phyloP scores from a whole-genome alignment of 2,797 vertebrate species.

The Leuciscus waleckii region DNA sequence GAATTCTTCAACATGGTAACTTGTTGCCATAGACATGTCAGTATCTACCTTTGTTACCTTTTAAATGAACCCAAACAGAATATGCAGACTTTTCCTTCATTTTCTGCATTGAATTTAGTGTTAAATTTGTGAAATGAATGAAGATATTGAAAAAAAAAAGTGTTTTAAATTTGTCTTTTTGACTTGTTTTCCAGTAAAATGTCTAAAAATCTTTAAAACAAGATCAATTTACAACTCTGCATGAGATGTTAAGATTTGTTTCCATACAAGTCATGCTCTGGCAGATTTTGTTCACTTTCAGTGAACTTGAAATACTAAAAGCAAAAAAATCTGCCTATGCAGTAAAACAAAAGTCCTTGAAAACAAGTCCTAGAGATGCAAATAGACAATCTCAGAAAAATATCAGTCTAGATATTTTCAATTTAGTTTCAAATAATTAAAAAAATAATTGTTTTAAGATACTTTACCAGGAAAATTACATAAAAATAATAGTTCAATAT shows the following conservation, averaged over 20 bases:
- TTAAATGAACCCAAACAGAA: not conserved
- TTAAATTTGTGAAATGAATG: not conserved
- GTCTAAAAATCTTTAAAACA: not conserved
- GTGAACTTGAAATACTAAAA: not conserved
- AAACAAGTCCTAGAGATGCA: not conserved
- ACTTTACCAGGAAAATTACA: not conserved
- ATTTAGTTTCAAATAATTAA: not conserved
- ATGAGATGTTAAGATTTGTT: not conserved
- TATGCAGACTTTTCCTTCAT: not conserved
- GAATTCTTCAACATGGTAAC: not conserved
- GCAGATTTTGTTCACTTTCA: not conserved
- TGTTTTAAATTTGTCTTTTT: not conserved
- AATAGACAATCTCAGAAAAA: not conserved
- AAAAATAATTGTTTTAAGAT: not conserved
- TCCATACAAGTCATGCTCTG: not conserved
- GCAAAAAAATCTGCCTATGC: not conserved
- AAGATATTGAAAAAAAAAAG: not conserved
- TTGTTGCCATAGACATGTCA: not conserved
- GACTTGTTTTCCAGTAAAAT: not conserved
- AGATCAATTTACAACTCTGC: not conserved
- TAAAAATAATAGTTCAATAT: not conserved
- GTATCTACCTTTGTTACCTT: not conserved
- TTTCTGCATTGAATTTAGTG: not conserved
- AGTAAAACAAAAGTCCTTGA: not conserved
- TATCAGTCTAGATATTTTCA: not conserved